Conservation (phyloP, 1,140 invertebrate genomes). For the Drosophila melanogaster region DNA sequence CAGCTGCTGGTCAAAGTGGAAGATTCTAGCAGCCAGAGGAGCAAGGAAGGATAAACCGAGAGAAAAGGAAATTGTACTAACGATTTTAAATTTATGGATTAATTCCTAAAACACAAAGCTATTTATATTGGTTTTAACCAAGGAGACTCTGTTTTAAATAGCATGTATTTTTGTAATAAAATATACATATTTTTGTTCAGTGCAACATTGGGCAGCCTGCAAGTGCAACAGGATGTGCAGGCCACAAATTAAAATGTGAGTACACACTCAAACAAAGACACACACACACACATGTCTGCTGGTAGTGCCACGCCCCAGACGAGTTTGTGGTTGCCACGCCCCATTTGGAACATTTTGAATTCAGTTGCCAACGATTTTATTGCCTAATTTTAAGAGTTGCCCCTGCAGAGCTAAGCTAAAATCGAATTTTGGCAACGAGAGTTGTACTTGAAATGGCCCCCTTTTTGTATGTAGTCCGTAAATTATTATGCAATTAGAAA, state of each 20-base stretch:
- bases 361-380: constrained; percentile 29
- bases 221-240: constrained; percentile 77
- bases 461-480: not conserved
- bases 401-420: not conserved
- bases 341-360: constrained; percentile 36
- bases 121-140: too few relatives aligned
- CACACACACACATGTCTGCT: constrained; percentile 48
- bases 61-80: too few relatives aligned
- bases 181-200: not conserved
- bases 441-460: not conserved
- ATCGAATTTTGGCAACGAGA: constrained; percentile 2
- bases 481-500: constrained; percentile 73
- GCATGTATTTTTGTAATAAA: not conserved
- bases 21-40: not conserved
- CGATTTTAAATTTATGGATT: too few relatives aligned
- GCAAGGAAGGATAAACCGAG: not conserved
- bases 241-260: constrained; percentile 69
- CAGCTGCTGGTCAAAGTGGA: constrained; percentile 43
- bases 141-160: too few relatives aligned
- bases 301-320: constrained; percentile 18
- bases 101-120: too few relatives aligned
- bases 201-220: not conserved
- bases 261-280: constrained; percentile 42
- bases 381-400: constrained; percentile 1
- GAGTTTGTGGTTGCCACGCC: constrained; percentile 22